Evolutionary conservation across 2,888 invertebrate species (phyloP).

Genomic region (Limnephilus marmoratus): DNA sequence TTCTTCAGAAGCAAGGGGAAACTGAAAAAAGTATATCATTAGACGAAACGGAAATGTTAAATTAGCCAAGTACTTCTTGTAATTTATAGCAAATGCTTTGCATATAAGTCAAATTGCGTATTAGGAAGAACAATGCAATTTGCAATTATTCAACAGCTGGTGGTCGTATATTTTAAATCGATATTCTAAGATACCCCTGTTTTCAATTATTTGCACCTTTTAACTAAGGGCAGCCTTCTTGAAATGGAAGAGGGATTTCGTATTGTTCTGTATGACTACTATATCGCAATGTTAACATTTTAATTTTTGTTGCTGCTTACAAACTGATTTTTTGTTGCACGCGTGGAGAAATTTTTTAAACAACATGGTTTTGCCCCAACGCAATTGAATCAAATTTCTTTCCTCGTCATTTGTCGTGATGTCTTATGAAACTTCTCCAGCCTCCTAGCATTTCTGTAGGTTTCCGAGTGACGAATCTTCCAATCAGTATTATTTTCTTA

Average conservation of each 20-base stretch:
- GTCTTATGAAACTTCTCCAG: not conserved
- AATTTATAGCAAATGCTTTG: not conserved
- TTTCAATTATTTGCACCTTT: not conserved
- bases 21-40: not conserved
- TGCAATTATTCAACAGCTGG: not conserved
- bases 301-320: not conserved
- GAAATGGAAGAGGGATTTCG: not conserved
- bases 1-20: not conserved
- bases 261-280: not conserved
- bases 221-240: not conserved
- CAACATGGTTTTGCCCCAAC: not conserved
- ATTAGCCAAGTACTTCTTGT: not conserved
- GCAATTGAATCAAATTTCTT: not conserved
- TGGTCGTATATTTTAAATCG: not conserved
- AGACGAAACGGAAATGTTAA: not conserved
- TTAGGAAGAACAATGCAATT: not conserved
- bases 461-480: not conserved
- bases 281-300: too few species aligned
- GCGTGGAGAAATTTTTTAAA: not conserved
- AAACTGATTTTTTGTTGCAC: not conserved
- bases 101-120: not conserved
- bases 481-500: conserved; percentile 13
- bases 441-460: not conserved
- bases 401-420: not conserved
- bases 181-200: not conserved